Evolutionary conservation across 2,888 invertebrate genomes (phyloP), one percentile per base, ranked within the genome.

Genomic region (Pristionchus entomophagus): DNA sequence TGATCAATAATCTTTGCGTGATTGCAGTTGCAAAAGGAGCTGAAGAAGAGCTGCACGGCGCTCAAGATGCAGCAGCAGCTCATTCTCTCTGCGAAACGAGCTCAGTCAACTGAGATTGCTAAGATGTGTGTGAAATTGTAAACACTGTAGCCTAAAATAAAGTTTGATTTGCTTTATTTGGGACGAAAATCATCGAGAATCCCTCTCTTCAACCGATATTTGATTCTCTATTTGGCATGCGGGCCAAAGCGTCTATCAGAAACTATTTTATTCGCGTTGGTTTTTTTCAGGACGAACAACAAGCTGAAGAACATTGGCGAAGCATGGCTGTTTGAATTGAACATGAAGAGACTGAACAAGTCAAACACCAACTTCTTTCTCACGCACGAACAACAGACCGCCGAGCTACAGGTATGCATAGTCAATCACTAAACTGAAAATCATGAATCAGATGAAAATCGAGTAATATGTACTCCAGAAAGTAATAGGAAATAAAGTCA

Each of bases 1-100:
- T 45, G 45, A 10, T 45, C 45, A 45, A 10, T 5, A 45, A 69
- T 0, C n/a, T 89, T n/a, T n/a, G n/a, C n/a, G n/a, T 17, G 14
- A 26, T 41, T 45, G 22, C 45, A 73, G 59, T 65, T 93, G 85
- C 91, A 91, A 85, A 87, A 80, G 22, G 90, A 92, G 86, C 84
- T 93, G 78, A 88, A 90, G 35, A 87, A 88, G 19, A 89, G 92
- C 41, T 92, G 92, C 83, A 86, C 91, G 35, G 88, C 88, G n/a
- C 88, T 93, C 14, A 88, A 88, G 53, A 89, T 91, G 26, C 92
- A 93, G 84, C 93, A 93, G 85, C 89, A 91, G 81, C 84, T 92
- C 38, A 93, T 93, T 78, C 45, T 89, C 41, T 87, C 89, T 0
- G 93, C 92, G 2, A 92, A 91, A 84, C 89, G 89, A 56, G 87